A percentile compares a stretch with the other conserved stretches of the same genome.
These are phyloP conservation scores for Argyra leucocephala DNA, from an alignment of 2,888 invertebrate species.

Conservation along the genomic window DNA sequence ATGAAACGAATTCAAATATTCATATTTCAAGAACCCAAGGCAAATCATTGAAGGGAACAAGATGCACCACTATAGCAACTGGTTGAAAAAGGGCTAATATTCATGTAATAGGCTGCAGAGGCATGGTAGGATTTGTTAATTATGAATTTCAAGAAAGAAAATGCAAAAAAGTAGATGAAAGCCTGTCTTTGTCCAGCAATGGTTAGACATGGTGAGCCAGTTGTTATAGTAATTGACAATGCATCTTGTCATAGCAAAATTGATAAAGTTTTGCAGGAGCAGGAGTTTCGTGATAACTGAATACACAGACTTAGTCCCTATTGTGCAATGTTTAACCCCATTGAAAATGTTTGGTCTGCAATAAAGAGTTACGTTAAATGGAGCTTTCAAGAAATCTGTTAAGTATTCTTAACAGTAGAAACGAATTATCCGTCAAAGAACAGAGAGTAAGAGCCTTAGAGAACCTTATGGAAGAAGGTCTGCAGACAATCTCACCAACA, in stretches of 20 bases:
- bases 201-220: background rate
- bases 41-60: too few species aligned
- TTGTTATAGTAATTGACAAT: conserved; percentile 4
- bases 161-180: too few species aligned
- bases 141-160: too few species aligned
- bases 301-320: background rate
- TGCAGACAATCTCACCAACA: too few species aligned
- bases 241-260: conserved; percentile 1
- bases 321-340: background rate
- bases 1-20: conserved; percentile 7
- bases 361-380: background rate
- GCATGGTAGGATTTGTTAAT: too few species aligned
- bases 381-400: background rate
- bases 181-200: too few species aligned
- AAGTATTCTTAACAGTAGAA: too few species aligned
- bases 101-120: too few species aligned
- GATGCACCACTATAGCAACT: too few species aligned
- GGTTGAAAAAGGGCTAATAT: too few species aligned
- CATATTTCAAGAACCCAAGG: conserved; percentile 7
- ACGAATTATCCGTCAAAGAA: background rate
- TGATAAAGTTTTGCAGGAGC: background rate
- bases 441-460: background rate
- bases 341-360: background rate
- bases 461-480: conserved; percentile 1
- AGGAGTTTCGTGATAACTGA: background rate